Evolutionary conservation across 2,797 vertebrate species (phyloP), one percentile per base, ranked within the genome.

Genomic region (Poecilia gillii): DNA sequence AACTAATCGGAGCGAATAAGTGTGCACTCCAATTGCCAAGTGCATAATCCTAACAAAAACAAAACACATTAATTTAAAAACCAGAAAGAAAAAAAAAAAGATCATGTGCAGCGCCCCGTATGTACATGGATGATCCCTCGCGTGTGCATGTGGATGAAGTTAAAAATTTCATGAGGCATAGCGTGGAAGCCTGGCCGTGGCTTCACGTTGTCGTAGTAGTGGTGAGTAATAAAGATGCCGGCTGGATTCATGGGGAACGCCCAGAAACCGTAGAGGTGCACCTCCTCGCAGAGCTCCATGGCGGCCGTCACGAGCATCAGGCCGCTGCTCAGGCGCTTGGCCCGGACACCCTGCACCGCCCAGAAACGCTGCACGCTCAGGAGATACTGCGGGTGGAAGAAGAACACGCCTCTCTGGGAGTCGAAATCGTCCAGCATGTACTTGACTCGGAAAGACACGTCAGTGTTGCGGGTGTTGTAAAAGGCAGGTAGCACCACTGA

Each of bases 131-230:
- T 86, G 86, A 99, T 97, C 74, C 99, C 99, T 0, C 97, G 97
- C 81, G 97, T 98, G 82, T 99, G 99, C 97, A 99, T 97, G 94
- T 98, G 99, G 70, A 99, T 96, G 86, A 99, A 99, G 91, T 97
- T 98, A 92, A 99, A 99, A 84, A 99, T 98, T 91, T 99, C 99
- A 0, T 98, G 96, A 68, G 98, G 98, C 99, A 99, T 99, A 4
- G 98, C 98, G 0, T 99, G 99, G 92, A 99, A 99, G 79, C 99
- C 98, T 0, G 99, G 98, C 1, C 98, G 96, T 8, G 99, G 99
- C 94, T 99, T 99, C 91, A 99, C 96, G 7, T 99, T 99, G 96
- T 99, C 98, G 0, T 99, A 99, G 93, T 99, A 99, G 83, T 99
- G 98, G 88, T 99, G 99, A 7, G 98, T 99, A 90, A 99, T 97